Base-by-base conservation (phyloP, 1,140 invertebrate species). In the Glossosoma conforme region DNA sequence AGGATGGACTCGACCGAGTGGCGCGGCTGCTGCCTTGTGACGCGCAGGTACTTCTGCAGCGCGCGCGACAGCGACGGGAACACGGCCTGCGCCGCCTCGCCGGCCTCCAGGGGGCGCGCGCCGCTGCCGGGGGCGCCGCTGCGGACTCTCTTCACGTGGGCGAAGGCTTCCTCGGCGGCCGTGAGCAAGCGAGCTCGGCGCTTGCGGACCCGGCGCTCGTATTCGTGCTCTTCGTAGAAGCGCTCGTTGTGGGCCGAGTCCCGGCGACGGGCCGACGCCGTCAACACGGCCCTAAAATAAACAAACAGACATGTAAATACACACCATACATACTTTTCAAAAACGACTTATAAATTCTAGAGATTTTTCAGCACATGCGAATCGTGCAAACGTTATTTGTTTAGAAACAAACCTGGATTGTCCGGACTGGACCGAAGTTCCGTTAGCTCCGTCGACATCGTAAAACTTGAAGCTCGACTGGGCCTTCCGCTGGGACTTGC, bases 141-240 rank as follows among this genome's bases (percentile, higher is more conserved):
- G 53, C 88, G 78, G 25, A 89, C 75, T 14, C 87, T 72, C 77
- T 87, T 92, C 52, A 99, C 94, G 64, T 98, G 93, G 5, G 93
- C 93, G 66, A 98, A 98, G 0, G 95, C 93, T 66, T 98, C 95
- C 70, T 98, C 96, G 2, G 93, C 87, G 1, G 94, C 93, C 6
- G 89, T 89, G 11, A 97, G 81, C 1, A 98, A 74, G 14, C 95
- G 75, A 2, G 93, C 92, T 60, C 84, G 80, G 0, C 96, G 75
- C 67, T 98, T 98, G 46, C 88, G 80, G 13, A 98, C 91, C 36
- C 95, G 75, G 37, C 93, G 76, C 58, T 97, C 94, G 65, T 96
- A 96, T 70, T 99, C 95, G 64, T 95, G 89, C 69, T 98, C 94
- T 69, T 97, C 94, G 66, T 98, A 96, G 67, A 98, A 97, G 13